These are phyloP conservation scores for Scaptomyza hsui DNA, from an alignment of 1,140 invertebrate species.

Conservation along the genomic window DNA sequence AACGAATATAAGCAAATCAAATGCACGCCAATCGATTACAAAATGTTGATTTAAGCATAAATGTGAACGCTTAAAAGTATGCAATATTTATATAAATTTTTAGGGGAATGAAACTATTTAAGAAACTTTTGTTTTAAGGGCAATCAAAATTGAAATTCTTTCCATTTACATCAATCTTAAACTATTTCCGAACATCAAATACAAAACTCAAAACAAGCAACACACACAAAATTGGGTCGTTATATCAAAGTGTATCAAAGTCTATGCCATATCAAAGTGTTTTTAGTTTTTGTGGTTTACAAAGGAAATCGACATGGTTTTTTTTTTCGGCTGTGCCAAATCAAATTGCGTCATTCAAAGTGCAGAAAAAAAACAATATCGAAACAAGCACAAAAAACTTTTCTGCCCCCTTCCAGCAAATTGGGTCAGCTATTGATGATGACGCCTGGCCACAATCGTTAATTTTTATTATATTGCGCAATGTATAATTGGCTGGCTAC, in stretches of 20 bases:
- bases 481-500: conserved; percentile 36
- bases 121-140: too few relatives aligned
- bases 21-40: conserved; percentile 14
- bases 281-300: conserved; percentile 8
- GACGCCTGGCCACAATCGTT: conserved; percentile 33
- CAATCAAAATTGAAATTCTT: conserved; percentile 30
- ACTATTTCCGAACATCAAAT: conserved; percentile 24
- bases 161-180: conserved; percentile 5
- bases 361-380: conserved; percentile 2
- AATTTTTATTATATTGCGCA: conserved; percentile 49
- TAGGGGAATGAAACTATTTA: too few relatives aligned
- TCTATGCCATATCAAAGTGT: conserved; percentile 27
- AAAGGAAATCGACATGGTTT: conserved; percentile 13
- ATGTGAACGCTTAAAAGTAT: conserved; percentile 52
- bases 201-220: conserved; percentile 2
- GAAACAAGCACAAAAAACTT: conserved; percentile 8
- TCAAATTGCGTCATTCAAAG: conserved; percentile 26
- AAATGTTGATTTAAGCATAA: conserved; percentile 53
- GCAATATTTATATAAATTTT: too few relatives aligned
- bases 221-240: neutral
- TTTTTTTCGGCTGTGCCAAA: conserved; percentile 21
- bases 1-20: conserved; percentile 51
- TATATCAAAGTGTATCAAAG: conserved; percentile 20
- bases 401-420: neutral
- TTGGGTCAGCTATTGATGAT: conserved; percentile 46